A percentile compares a stretch with the other conserved stretches of the same genome.
phyloP scores from a whole-genome alignment of 2,888 invertebrate species.

The Dermolepida albohirtum region DNA sequence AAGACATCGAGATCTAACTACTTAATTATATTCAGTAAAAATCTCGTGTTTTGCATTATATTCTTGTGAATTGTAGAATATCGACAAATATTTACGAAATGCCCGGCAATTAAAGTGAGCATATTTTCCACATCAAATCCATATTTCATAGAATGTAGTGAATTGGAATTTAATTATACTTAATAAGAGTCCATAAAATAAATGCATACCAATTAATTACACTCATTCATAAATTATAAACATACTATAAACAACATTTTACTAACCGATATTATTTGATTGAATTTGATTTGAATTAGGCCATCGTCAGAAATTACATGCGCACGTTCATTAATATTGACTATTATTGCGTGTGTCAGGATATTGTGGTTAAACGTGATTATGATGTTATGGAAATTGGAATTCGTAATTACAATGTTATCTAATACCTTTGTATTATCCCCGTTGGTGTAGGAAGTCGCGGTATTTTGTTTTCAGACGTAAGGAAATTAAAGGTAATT shows the following conservation, averaged over 20 bases:
- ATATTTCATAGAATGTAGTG: neutral
- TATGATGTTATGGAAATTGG: slow-evolving; percentile 49
- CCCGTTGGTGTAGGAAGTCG: too few species aligned
- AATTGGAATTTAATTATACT: slow-evolving; percentile 38
- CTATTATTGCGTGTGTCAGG: slow-evolving; percentile 45
- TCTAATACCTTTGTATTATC: slow-evolving; percentile 38
- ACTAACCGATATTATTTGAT: slow-evolving; percentile 33
- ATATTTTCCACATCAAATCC: too few species aligned
- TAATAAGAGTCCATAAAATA: slow-evolving; percentile 34
- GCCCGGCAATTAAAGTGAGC: too few species aligned
- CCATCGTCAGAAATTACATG: slow-evolving; percentile 46
- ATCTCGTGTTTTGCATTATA: too few species aligned
- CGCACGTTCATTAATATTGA: slow-evolving; percentile 47
- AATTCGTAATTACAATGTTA: slow-evolving; percentile 49
- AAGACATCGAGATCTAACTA: too few species aligned
- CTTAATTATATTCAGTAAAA: too few species aligned
- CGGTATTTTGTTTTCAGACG: too few species aligned
- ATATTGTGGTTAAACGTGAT: slow-evolving; percentile 49
- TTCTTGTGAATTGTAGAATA: too few species aligned
- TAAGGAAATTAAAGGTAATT: too few species aligned
- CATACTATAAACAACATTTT: slow-evolving; percentile 32
- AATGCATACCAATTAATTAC: slow-evolving; percentile 40
- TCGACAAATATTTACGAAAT: too few species aligned
- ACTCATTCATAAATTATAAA: slow-evolving; percentile 44
- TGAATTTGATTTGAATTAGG: slow-evolving; percentile 45